Conservation (phyloP, 2,113 vertebrate species). For the Thryonomys swinderianus region DNA sequence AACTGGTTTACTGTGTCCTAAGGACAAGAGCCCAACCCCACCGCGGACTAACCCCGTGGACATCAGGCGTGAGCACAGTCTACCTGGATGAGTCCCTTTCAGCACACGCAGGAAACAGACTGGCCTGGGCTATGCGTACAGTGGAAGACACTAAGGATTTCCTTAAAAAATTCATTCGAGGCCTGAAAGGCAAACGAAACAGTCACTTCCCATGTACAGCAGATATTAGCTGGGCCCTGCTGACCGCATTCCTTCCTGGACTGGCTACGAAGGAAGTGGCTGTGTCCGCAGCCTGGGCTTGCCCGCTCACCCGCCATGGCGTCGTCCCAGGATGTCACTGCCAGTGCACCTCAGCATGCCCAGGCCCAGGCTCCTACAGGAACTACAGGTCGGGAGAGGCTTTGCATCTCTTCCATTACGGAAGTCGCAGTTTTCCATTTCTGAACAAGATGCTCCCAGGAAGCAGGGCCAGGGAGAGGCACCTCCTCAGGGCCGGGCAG, state of each 20-base stretch:
- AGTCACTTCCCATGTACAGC: neutral
- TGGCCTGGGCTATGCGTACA: neutral
- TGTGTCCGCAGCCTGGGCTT: neutral
- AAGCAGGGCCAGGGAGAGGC: neutral
- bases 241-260: neutral
- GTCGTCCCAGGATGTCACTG: neutral
- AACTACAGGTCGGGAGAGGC: neutral
- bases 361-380: neutral
- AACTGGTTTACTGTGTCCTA: neutral
- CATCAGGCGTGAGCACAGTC: conserved; percentile 21
- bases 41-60: conserved; percentile 38
- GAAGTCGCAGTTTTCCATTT: neutral
- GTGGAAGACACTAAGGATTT: neutral
- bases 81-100: conserved; percentile 44
- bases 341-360: neutral
- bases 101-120: conserved; percentile 24
- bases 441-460: neutral
- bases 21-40: conserved; percentile 22
- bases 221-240: neutral
- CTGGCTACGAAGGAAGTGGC: neutral
- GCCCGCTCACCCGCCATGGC: neutral
- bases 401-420: neutral
- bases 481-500: neutral
- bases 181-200: too few relatives aligned
- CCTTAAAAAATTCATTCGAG: neutral